Base-by-base conservation (phyloP, 2,888 invertebrate species). In the Acleris cristana region DNA sequence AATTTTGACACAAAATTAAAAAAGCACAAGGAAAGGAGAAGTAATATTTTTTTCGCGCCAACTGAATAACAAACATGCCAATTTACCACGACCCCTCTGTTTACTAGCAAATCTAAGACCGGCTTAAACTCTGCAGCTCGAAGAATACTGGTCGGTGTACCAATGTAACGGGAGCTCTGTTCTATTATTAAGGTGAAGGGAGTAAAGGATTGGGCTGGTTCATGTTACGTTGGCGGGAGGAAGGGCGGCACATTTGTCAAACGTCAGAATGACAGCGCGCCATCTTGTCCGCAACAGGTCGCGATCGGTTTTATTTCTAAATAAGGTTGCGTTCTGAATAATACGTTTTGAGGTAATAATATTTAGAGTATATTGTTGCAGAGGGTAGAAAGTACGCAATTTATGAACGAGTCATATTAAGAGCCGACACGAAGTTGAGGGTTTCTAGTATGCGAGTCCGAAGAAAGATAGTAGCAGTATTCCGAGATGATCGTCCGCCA, bases 261-360 rank as follows among this genome's bases (percentile, higher is more conserved):
- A 65, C 60, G 75, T 74, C 76, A 75, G 60, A 21, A n/a, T 75
- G 76, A 76, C 75, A 72, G 69, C 64, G 54, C 66, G 75, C 76
- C 76, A 76, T 76, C 66, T 76, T 76, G 73, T 26, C 10, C 4
- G 64, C 65, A 71, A 72, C 72, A 72, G 67, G 72, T 72, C 51
- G 58, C 69, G 70, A 71, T 69, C 58, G 26, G 58, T 21, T 44
- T 26, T 34, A 40, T 10, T 40, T 40, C 14, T 40, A 40, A 55
- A 40, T 57, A 23, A 45, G 16, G 57, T 40, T 45, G 57, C 21
- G 57, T 45, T 57, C 57, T 14, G 40, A 40, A 40, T 40, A 14
- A 40, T 14, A 40, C 4, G 14, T 40, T 40, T 40, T 40, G 40
- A 14, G 12, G 3, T 14, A 40, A 40, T 14, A 40, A 14, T 34